Conservation (phyloP, 2,888 invertebrate species). For the Scaptomyza tumidula region DNA sequence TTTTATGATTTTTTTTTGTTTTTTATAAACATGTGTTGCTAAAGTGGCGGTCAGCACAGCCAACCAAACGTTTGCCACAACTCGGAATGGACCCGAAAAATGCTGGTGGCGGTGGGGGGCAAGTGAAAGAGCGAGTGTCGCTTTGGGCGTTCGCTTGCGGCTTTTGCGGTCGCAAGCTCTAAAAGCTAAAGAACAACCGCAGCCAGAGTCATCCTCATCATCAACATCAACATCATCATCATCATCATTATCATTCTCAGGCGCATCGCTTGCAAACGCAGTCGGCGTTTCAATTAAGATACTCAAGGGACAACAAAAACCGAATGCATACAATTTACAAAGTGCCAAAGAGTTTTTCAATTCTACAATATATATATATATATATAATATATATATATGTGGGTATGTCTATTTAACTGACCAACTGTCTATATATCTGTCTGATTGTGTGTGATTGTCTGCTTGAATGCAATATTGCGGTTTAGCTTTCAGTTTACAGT, state of each 20-base stretch:
- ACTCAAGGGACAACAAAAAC: slow-evolving; percentile 48
- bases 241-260: neutral
- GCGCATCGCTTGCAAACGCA: slow-evolving; percentile 3
- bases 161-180: slow-evolving; percentile 61
- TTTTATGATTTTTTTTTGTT: neutral
- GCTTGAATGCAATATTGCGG: slow-evolving; percentile 52
- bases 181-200: slow-evolving; percentile 65
- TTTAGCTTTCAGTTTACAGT: slow-evolving; percentile 65
- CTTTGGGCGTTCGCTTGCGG: slow-evolving; percentile 39
- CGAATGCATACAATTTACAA: slow-evolving; percentile 37
- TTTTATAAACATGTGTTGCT: slow-evolving; percentile 33
- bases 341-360: slow-evolving; percentile 44
- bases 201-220: neutral
- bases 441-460: slow-evolving; percentile 2
- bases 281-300: slow-evolving; percentile 65
- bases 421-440: neutral
- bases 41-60: slow-evolving; percentile 56
- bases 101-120: neutral
- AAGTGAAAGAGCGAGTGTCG: slow-evolving; percentile 2
- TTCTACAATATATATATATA: neutral
- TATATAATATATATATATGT: neutral
- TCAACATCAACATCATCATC: neutral
- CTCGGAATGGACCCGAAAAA: slow-evolving; percentile 3
- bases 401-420: neutral
- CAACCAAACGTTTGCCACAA: slow-evolving; percentile 30